Conservation (phyloP, 2,113 vertebrate species). For the Calidris pygmaea region DNA sequence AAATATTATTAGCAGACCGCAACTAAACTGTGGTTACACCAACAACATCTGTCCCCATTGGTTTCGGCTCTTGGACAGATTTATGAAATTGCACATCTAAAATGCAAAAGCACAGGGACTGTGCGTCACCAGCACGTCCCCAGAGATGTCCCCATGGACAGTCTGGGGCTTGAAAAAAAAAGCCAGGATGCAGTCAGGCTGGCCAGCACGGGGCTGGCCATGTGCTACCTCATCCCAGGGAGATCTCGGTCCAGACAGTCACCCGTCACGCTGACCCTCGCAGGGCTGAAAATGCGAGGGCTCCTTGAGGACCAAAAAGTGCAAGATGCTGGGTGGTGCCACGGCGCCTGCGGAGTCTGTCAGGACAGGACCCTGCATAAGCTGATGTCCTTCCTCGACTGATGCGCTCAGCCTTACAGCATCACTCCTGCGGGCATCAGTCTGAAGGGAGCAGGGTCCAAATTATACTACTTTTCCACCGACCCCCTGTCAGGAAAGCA, state of each 20-base stretch:
- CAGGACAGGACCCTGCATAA: background rate
- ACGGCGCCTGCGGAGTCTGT: rapidly evolving
- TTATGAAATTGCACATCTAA: background rate
- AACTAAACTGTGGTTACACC: background rate
- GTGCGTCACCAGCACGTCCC: background rate
- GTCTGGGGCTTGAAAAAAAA: background rate
- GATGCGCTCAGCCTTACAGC: background rate
- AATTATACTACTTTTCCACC: background rate
- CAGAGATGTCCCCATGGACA: background rate
- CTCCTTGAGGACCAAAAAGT: rapidly evolving
- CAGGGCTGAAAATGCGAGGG: background rate
- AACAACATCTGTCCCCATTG: background rate
- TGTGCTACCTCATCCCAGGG: background rate
- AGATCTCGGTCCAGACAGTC: background rate
- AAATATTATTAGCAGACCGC: constrained; percentile 27
- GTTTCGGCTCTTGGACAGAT: background rate
- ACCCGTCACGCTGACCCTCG: rapidly evolving
- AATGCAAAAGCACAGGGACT: background rate
- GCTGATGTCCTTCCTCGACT: background rate
- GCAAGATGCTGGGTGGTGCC: background rate
- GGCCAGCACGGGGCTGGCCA: rapidly evolving
- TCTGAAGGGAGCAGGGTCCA: background rate
- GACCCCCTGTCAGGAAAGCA: background rate
- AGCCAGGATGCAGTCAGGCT: background rate
- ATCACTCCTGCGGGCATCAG: background rate